phyloP scores from a whole-genome alignment of 35 echinoderm and acorn worm species.

The Apostichopus japonicus region DNA sequence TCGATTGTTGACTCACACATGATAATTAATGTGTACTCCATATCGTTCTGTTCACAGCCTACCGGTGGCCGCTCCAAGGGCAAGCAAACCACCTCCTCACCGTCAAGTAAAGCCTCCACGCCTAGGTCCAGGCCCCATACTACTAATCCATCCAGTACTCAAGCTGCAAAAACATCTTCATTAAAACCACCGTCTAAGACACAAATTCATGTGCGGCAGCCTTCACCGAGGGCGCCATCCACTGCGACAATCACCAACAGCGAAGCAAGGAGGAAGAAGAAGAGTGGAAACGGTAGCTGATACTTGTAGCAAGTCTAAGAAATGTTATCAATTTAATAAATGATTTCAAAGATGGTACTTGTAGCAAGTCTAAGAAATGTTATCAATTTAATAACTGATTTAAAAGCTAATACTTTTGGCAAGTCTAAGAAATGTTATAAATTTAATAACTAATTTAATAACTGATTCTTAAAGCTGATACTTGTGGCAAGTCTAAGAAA shows the following conservation, averaged over 20 bases:
- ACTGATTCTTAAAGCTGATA: constrained; percentile 1
- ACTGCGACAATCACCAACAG: neutral
- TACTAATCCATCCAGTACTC: constrained; percentile 17
- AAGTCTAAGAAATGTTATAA: neutral
- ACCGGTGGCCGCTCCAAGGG: constrained; percentile 2
- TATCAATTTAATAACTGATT: too few relatives aligned
- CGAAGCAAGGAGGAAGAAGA: constrained; percentile 27
- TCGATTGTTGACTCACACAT: too few relatives aligned
- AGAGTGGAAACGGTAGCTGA: neutral
- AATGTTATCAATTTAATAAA: too few relatives aligned
- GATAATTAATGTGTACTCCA: too few relatives aligned
- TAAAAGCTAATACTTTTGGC: neutral
- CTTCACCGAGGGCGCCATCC: neutral
- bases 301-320: constrained; percentile 15
- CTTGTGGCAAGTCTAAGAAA: constrained; percentile 1
- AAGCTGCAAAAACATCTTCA: constrained; percentile 3
- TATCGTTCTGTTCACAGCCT: neutral
- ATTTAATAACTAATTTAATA: too few relatives aligned
- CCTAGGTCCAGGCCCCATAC: neutral
- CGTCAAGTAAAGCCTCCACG: neutral
- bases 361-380: neutral
- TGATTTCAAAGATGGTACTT: neutral
- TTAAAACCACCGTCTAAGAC: constrained; percentile 8
- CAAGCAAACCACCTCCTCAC: neutral
- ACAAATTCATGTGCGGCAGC: neutral